These are phyloP conservation scores for Geophilus truncorum DNA, from an alignment of 2,888 invertebrate genomes.

Conservation along the genomic window DNA sequence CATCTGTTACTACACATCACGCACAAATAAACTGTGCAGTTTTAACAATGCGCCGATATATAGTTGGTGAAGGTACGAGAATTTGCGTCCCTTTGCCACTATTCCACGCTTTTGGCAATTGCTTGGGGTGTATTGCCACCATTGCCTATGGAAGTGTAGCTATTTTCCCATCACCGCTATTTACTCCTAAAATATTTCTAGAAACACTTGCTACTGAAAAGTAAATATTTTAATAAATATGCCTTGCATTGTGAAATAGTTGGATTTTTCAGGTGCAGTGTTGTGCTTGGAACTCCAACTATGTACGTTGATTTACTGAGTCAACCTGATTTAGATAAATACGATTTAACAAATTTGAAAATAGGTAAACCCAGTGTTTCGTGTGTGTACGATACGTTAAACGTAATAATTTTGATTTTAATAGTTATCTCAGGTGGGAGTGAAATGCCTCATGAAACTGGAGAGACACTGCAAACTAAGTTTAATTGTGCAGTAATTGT, in stretches of 20 bases:
- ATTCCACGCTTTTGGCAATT: conserved; percentile 75
- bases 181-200: conserved; percentile 49
- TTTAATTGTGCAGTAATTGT: neutral
- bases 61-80: too few species aligned
- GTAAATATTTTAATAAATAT: too few species aligned
- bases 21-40: too few species aligned
- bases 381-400: neutral
- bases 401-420: neutral
- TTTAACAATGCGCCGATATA: too few species aligned
- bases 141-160: conserved; percentile 44
- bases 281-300: conserved; percentile 69
- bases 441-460: neutral
- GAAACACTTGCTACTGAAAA: too few species aligned
- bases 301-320: conserved; percentile 76
- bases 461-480: neutral
- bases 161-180: conserved; percentile 51
- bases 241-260: too few species aligned
- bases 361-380: neutral
- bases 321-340: conserved; percentile 48
- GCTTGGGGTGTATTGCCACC: conserved; percentile 53
- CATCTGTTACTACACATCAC: too few species aligned
- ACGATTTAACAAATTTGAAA: neutral
- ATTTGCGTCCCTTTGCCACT: conserved; percentile 54
- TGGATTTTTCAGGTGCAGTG: conserved; percentile 60
- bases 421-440: neutral